These are phyloP conservation scores for Synaphobranchus kaupii DNA, from an alignment of 2,797 vertebrate genomes.

Conservation along the genomic window DNA sequence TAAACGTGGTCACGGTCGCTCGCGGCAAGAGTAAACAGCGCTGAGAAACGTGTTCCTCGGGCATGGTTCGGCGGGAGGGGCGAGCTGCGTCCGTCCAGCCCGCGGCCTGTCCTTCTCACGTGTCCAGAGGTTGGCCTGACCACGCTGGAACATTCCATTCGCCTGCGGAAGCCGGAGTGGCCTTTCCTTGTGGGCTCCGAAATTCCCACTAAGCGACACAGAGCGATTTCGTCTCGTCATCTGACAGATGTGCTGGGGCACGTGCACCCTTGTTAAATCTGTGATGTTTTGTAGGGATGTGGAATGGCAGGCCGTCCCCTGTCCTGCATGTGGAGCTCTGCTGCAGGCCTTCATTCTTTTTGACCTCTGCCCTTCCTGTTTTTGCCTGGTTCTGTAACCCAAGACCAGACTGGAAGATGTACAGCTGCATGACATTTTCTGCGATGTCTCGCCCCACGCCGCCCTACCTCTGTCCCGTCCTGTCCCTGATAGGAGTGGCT, in stretches of 20 bases:
- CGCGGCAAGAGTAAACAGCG: neutral
- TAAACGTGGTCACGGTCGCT: neutral
- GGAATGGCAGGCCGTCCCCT: too few species aligned
- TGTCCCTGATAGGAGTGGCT: too few species aligned
- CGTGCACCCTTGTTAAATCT: neutral
- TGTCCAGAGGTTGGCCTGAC: neutral
- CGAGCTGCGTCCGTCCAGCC: neutral
- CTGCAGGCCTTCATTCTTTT: neutral
- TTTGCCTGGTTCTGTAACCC: neutral
- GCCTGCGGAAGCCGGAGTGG: neutral
- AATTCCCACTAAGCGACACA: neutral
- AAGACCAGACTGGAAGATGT: neutral
- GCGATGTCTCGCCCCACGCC: neutral
- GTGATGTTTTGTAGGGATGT: neutral
- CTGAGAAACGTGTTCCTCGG: neutral
- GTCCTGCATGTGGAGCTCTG: too few species aligned
- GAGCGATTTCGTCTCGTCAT: too few species aligned
- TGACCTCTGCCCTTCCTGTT: neutral
- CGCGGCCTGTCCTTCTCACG: neutral
- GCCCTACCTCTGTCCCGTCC: too few species aligned
- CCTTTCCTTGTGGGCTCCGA: neutral
- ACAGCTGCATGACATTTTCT: neutral
- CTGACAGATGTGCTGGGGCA: neutral
- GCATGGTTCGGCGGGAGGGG: neutral
- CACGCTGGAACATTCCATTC: neutral